Percentiles rank a stretch among this genome's conserved stretches.
Conservation (phyloP, 2,888 invertebrate species). For the Agrilus cyanescens region DNA sequence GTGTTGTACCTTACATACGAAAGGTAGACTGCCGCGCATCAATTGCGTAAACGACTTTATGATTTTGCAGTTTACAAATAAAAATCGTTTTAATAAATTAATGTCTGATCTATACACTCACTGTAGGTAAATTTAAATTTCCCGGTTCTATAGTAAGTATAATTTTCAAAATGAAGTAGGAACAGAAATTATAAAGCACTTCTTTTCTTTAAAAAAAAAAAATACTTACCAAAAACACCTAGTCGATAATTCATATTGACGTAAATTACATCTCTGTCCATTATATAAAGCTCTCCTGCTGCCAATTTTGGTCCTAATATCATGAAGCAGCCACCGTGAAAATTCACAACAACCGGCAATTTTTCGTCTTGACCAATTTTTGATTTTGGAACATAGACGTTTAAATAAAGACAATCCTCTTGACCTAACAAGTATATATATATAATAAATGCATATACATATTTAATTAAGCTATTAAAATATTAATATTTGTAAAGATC, state of each 20-base stretch:
- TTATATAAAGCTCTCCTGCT: slow-evolving; percentile 35
- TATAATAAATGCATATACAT: not conserved
- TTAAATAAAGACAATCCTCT: slow-evolving; percentile 56
- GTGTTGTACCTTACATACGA: too few species aligned
- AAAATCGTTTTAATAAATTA: too few species aligned
- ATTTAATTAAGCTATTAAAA: not conserved
- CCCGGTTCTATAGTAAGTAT: too few species aligned
- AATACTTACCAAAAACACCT: slow-evolving; percentile 23
- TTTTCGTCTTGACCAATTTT: slow-evolving; percentile 30
- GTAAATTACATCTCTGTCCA: slow-evolving; percentile 31
- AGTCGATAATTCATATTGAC: slow-evolving; percentile 29
- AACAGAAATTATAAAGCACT: too few species aligned
- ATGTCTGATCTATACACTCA: too few species aligned
- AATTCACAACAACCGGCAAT: slow-evolving; percentile 35
- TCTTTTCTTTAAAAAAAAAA: too few species aligned
- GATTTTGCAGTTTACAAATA: too few species aligned
- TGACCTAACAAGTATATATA: slow-evolving; percentile 35
- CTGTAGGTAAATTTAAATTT: too few species aligned
- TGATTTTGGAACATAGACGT: slow-evolving; percentile 47
- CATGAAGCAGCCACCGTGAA: slow-evolving; percentile 40
- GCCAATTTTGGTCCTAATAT: slow-evolving; percentile 29
- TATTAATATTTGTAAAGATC: slow-evolving; percentile 1
- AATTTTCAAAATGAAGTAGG: too few species aligned
- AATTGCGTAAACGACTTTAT: too few species aligned
- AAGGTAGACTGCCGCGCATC: too few species aligned